Evolutionary conservation across 2,888 invertebrate genomes (phyloP).

Genomic region (Masnerella sp.): DNA sequence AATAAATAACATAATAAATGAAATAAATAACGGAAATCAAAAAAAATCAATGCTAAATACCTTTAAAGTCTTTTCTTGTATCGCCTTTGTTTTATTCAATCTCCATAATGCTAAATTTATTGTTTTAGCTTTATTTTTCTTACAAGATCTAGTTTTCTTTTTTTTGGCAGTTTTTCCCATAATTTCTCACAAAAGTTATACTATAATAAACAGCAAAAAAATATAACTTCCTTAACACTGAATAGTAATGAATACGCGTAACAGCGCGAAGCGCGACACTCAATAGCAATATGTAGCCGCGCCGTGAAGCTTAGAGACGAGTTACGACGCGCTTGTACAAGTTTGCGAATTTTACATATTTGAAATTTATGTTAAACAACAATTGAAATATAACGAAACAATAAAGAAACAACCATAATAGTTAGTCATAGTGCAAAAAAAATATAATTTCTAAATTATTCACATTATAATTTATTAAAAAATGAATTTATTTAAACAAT

Average conservation of each 20-base stretch:
- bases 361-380: neutral
- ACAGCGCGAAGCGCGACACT: too few species aligned
- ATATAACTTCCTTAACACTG: neutral
- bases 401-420: too few species aligned
- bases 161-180: slow-evolving; percentile 1
- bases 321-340: slow-evolving; percentile 4
- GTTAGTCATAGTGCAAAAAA: too few species aligned
- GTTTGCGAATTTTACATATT: slow-evolving; percentile 4
- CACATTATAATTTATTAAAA: too few species aligned
- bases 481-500: too few species aligned
- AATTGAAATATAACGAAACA: neutral
- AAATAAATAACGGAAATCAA: slow-evolving; percentile 2
- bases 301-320: neutral
- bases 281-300: neutral
- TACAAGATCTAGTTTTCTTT: neutral
- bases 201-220: slow-evolving; percentile 5
- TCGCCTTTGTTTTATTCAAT: slow-evolving; percentile 2
- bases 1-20: slow-evolving; percentile 5
- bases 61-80: slow-evolving; percentile 3
- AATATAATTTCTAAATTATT: too few species aligned
- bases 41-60: slow-evolving; percentile 1
- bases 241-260: neutral
- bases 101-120: neutral
- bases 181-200: neutral
- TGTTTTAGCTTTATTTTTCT: slow-evolving; percentile 1